Base-by-base conservation (phyloP, 2,797 vertebrate genomes). In the Aulostomus chinensis region DNA sequence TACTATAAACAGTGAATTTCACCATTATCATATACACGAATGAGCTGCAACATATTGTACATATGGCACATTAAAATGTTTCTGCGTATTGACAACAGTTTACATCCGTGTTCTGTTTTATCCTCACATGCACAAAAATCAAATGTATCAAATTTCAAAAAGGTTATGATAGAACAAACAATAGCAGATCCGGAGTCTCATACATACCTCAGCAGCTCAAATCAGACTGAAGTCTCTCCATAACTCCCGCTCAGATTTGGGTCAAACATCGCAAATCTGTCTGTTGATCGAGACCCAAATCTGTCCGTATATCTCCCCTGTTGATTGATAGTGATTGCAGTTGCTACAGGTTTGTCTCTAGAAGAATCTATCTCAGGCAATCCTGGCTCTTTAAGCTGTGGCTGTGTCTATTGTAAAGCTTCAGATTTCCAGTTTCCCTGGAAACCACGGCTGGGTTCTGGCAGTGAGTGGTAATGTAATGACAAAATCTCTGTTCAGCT, bases 341-440 rank as follows among this genome's bases (percentile, higher is more conserved):
- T 38, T 64, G 82, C 76, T 78, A 67, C 78, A 86, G 84, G 85
- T 89, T 87, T 81, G 85, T 88, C 86, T 90, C 87, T 72, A 86
- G 89, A 89, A 92, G 81, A 86, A 89, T 91, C 90, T 84, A 78
- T 90, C 85, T 84, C 83, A 78, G 86, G 83, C 87, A 84, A 77
- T 84, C 86, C 89, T 88, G 78, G 67, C 86, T 87, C 83, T 90
- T 78, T 83, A 83, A 85, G 83, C 86, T 76, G 81, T 72, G 86
- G 69, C 85, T 89, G 78, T 73, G 85, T 89, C 82, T 87, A 63
- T 78, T 83, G 81, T 88, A 90, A 89, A 90, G 90, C 85, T 89
- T 90, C 90, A 88, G 85, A 89, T 87, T 89, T 86, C 88, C 84
- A 88, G 92, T 93, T 92, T 91, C 92, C 92, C 85, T 92, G 92